Evolutionary conservation across 2,888 invertebrate genomes (phyloP), one percentile per base, ranked within the genome.

Genomic region (Drosophila kuntzei): DNA sequence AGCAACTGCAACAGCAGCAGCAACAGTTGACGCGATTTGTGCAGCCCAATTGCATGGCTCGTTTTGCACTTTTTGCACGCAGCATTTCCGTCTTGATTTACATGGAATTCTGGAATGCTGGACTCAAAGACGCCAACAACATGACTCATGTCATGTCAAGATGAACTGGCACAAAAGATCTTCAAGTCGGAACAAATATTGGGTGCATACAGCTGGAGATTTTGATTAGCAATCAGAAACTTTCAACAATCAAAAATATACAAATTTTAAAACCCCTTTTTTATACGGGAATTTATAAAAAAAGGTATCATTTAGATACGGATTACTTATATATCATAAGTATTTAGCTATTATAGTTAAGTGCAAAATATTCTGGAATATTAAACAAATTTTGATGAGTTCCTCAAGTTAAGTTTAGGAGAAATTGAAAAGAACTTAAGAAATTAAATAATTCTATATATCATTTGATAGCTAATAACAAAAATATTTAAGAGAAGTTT

Each of bases 61-160:
- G 88, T 84, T 88, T 88, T 84, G 80, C 60, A 75, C 75, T 83
- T 81, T 87, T 84, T 82, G 79, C 88, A 86, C 65, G 86, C 79
- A 77, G 83, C 83, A 87, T 88, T 83, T 83, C 83, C 88, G 86
- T 88, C 88, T 79, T 83, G 79, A 85, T 81, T 83, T 87, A 76
- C 87, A 79, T 73, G 64, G 58, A 64, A 68, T 68, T 16, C n/a
- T 6, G n/a, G n/a, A n/a, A n/a, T n/a, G 22, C 43, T 57, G 60
- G 51, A 54, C 36, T 43, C 29, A 3, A 16, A 36, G 16, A 32
- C 51, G 46, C 47, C 51, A 27, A 20, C 16, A 18, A 25, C 16
- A 60, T 69, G 72, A 76, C 67, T 80, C 72, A 68, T 66, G 29
- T 1, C 11, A 32, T 8, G n/a, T n/a, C 18, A 29, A 20, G 32